Evolutionary conservation across 2,113 vertebrate genomes (phyloP), one percentile per base, ranked within the genome.

Genomic region (Sorex araneus): DNA sequence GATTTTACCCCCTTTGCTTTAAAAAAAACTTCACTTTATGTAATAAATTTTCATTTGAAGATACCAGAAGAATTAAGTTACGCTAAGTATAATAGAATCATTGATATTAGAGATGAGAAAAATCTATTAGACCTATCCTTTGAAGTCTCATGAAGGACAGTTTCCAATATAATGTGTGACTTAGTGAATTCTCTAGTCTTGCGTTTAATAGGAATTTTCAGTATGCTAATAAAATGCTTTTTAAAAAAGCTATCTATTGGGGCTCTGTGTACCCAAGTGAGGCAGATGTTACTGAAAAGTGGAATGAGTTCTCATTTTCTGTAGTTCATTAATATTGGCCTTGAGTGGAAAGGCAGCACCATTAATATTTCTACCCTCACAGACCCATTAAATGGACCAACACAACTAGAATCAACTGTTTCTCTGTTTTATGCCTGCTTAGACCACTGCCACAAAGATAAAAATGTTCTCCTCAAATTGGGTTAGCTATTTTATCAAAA

Each of bases 151-250:
- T 78, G 89, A 94, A 94, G 79, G 90, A 95, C 76, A 75, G 77
- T 93, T 96, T 94, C 95, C 87, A 88, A 84, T 93, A 93, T 47
- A 74, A 15, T 34, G 10, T 86, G 45, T 64, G 87, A 94, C 85
- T 87, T 54, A 47, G 86, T 93, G 76, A 92, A 60, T 90, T 95
- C 83, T 96, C 80, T 84, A 92, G 95, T 80, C 81, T 95, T 93
- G 63, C 60, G 0, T 95, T 94, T 97, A 95, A 97, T 63, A 83
- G 88, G 64, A 92, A 96, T 94, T 92, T 96, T 94, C 92, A 97
- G 78, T 88, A 93, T 92, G 88, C 64, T 95, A 96, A 95, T 95
- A 94, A 95, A 93, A 89, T 93, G 83, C 77, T 93, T 96, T 50
- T 94, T 78, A 77, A 95, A 96, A 96, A 95, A 94, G 83, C 75